phyloP scores from a whole-genome alignment of 2,888 invertebrate species.

The Ectropis crepuscularia region DNA sequence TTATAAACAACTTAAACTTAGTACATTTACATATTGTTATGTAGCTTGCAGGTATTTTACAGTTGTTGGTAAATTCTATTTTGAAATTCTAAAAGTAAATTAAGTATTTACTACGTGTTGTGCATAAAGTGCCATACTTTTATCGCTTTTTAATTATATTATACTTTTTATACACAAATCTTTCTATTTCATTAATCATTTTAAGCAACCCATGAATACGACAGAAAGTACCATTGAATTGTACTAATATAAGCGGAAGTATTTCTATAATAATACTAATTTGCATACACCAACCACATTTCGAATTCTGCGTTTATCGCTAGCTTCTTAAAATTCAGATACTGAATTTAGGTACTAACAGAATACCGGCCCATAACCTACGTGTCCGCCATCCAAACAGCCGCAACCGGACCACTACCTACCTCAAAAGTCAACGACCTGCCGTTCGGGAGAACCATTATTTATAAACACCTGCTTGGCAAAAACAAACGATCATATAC shows the following conservation, averaged over 20 bases:
- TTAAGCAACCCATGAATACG: not conserved
- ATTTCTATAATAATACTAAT: not conserved
- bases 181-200: not conserved
- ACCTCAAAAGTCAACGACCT: conserved; percentile 51
- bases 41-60: too few species aligned
- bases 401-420: conserved; percentile 47
- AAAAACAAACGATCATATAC: conserved; percentile 42
- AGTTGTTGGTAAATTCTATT: too few species aligned
- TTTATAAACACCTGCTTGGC: conserved; percentile 48
- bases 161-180: too few species aligned
- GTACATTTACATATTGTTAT: too few species aligned
- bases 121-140: too few species aligned
- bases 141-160: too few species aligned
- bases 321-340: conserved; percentile 37
- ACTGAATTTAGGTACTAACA: conserved; percentile 31
- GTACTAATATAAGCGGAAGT: conserved; percentile 4
- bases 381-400: conserved; percentile 37
- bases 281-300: conserved; percentile 11
- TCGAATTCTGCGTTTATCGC: conserved; percentile 28
- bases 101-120: too few species aligned
- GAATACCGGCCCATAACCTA: conserved; percentile 36
- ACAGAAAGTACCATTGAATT: not conserved
- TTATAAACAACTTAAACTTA: too few species aligned
- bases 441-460: conserved; percentile 36
- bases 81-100: too few species aligned